Evolutionary conservation across 2,113 vertebrate species (phyloP).

Genomic region (Tragelaphus scriptus): DNA sequence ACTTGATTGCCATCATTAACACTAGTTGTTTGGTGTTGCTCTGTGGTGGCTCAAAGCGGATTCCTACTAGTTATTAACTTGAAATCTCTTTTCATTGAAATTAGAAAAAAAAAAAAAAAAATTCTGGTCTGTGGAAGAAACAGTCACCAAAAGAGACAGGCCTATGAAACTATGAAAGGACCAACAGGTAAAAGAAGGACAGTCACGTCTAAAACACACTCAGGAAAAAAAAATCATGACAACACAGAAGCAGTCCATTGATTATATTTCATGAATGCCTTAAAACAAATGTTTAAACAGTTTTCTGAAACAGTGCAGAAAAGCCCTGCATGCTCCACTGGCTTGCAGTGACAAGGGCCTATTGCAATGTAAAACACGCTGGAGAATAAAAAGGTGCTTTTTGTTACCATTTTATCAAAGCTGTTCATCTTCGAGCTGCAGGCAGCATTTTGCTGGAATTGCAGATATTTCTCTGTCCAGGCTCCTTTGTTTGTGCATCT

Average conservation of each 20-base stretch:
- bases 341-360: constrained; percentile 84
- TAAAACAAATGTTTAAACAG: constrained; percentile 88
- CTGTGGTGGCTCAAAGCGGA: constrained; percentile 52
- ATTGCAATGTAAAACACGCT: constrained; percentile 88
- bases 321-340: constrained; percentile 81
- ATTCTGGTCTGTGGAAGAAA: not conserved
- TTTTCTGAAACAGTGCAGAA: constrained; percentile 76
- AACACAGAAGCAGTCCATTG: constrained; percentile 69
- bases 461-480: constrained; percentile 90
- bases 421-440: constrained; percentile 92
- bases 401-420: constrained; percentile 97
- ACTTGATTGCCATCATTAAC: constrained; percentile 82
- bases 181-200: constrained; percentile 77
- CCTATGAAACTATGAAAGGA: constrained; percentile 36
- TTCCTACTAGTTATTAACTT: constrained; percentile 72
- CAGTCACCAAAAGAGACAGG: not conserved
- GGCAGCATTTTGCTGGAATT: constrained; percentile 88
- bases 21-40: constrained; percentile 76
- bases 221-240: constrained; percentile 22
- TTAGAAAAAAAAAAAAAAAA: not conserved
- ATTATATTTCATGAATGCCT: constrained; percentile 80
- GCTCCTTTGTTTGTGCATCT: constrained; percentile 95
- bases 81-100: constrained; percentile 63
- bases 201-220: constrained; percentile 36
- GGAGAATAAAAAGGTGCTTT: constrained; percentile 88